phyloP scores from a whole-genome alignment of 2,888 invertebrate species.

The Unio pictorum region DNA sequence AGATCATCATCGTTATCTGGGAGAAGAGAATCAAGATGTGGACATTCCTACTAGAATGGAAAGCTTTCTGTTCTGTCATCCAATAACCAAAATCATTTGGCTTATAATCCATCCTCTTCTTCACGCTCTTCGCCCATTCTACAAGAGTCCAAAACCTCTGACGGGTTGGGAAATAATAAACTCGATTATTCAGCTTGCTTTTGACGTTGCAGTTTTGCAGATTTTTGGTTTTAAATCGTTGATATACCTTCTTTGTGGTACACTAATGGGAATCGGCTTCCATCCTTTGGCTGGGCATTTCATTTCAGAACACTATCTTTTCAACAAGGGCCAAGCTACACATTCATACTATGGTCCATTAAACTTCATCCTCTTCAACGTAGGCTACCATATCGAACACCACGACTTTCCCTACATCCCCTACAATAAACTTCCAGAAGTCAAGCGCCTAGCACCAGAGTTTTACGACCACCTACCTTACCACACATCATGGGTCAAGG shows the following conservation, averaged over 20 bases:
- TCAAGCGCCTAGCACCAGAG: constrained; percentile 81
- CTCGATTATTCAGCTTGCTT: constrained; percentile 52
- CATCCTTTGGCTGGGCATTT: constrained; percentile 71
- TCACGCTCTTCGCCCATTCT: constrained; percentile 68
- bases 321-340: constrained; percentile 67
- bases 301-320: constrained; percentile 71
- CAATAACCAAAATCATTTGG: constrained; percentile 69
- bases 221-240: constrained; percentile 62
- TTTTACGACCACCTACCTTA: constrained; percentile 95
- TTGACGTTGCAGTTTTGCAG: constrained; percentile 56
- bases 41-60: constrained; percentile 70
- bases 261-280: constrained; percentile 66
- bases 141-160: constrained; percentile 67
- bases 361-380: constrained; percentile 69
- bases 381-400: constrained; percentile 71
- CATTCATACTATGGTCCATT: constrained; percentile 71
- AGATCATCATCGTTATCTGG: constrained; percentile 70
- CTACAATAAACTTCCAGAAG: constrained; percentile 64
- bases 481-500: constrained; percentile 93
- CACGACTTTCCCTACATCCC: constrained; percentile 72
- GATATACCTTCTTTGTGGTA: constrained; percentile 63
- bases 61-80: constrained; percentile 64
- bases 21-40: constrained; percentile 69
- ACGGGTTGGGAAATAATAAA: constrained; percentile 67
- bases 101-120: constrained; percentile 66